These are phyloP conservation scores for Brachynemurus nebulosus DNA, from an alignment of 2,888 invertebrate genomes.

Conservation along the genomic window DNA sequence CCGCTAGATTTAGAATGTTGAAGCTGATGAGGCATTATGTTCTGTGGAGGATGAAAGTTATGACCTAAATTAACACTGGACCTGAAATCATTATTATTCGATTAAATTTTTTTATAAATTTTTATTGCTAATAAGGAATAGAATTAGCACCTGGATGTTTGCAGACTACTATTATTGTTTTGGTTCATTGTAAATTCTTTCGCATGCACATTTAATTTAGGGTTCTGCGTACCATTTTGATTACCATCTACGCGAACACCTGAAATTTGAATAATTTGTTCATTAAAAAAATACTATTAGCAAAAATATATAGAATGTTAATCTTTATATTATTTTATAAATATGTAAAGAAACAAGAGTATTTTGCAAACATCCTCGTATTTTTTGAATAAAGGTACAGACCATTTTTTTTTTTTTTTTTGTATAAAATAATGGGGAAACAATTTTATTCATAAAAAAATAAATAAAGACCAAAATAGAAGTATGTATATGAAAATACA, in stretches of 20 bases:
- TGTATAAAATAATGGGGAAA: too few relatives aligned
- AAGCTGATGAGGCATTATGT: slow-evolving; percentile 25
- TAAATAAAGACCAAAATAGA: too few relatives aligned
- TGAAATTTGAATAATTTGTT: slow-evolving; percentile 3
- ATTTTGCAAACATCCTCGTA: too few relatives aligned
- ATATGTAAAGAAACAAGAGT: too few relatives aligned
- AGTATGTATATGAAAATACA: too few relatives aligned
- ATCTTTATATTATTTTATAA: too few relatives aligned
- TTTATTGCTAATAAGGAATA: too few relatives aligned
- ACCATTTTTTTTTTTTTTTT: too few relatives aligned
- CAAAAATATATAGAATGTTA: too few relatives aligned
- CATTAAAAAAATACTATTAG: too few relatives aligned
- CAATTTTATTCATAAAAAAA: too few relatives aligned
- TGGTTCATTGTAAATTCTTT: slow-evolving; percentile 80
- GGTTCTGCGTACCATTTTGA: slow-evolving; percentile 27
- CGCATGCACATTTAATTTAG: slow-evolving; percentile 72
- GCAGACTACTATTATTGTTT: slow-evolving; percentile 28
- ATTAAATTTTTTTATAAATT: background rate
- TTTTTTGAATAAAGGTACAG: too few relatives aligned
- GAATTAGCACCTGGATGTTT: slow-evolving; percentile 29
- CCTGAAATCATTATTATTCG: slow-evolving; percentile 11
- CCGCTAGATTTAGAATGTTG: slow-evolving; percentile 40
- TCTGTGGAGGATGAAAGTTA: slow-evolving; percentile 25
- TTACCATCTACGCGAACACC: slow-evolving; percentile 17
- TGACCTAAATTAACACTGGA: slow-evolving; percentile 22